Conservation (phyloP, 2,888 invertebrate genomes). For the Diabrotica balteata region DNA sequence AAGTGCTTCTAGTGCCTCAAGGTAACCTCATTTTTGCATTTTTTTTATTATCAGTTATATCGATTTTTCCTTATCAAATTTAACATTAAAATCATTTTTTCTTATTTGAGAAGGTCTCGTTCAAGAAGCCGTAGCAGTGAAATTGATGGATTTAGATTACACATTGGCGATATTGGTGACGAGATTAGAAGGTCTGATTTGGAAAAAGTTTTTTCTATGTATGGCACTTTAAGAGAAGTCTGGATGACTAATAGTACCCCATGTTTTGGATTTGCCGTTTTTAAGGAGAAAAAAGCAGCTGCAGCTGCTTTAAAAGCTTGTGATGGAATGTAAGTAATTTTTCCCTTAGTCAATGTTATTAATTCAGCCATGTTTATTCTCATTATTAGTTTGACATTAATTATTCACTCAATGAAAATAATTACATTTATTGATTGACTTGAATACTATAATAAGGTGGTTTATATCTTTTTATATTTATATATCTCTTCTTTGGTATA, state of each 20-base stretch:
- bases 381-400: too few relatives aligned
- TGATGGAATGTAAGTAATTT: constrained; percentile 62
- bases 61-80: neutral
- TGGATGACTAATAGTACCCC: constrained; percentile 68
- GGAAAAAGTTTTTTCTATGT: constrained; percentile 64
- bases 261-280: constrained; percentile 69
- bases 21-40: constrained; percentile 22
- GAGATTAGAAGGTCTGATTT: constrained; percentile 64
- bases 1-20: constrained; percentile 40
- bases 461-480: too few relatives aligned
- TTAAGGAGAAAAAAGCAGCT: constrained; percentile 64
- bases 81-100: neutral
- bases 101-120: constrained; percentile 48
- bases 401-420: too few relatives aligned
- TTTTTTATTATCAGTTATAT: neutral
- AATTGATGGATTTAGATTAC: constrained; percentile 60
- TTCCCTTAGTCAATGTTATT: neutral
- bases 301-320: constrained; percentile 60
- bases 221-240: constrained; percentile 64
- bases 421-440: too few relatives aligned
- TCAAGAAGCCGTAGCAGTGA: constrained; percentile 57
- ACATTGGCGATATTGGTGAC: constrained; percentile 65
- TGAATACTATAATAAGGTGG: too few relatives aligned
- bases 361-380: too few relatives aligned
- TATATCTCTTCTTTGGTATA: too few relatives aligned